A percentile compares a stretch with the other conserved stretches of the same genome.
phyloP scores from a whole-genome alignment of 2,888 invertebrate species.

The Romanomermis culicivorax region DNA sequence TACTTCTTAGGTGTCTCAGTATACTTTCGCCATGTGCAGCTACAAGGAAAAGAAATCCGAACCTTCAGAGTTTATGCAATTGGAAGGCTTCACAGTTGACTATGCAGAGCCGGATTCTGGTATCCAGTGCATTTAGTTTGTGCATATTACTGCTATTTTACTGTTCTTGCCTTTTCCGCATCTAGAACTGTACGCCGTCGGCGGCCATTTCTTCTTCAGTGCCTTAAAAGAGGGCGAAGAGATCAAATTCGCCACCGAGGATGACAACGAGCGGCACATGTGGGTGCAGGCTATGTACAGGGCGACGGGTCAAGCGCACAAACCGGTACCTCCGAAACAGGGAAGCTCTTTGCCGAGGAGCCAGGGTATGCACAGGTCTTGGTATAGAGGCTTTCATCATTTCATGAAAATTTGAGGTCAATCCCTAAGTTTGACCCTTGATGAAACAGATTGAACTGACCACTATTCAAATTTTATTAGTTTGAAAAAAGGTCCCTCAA shows the following conservation, averaged over 20 bases:
- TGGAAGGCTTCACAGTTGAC: constrained; percentile 97
- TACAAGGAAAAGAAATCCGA: constrained; percentile 98
- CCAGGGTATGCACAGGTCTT: not conserved
- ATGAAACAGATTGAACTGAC: too few relatives aligned
- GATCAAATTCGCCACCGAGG: constrained; percentile 79
- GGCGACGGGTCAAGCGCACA: constrained; percentile 98
- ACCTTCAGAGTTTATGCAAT: constrained; percentile 97
- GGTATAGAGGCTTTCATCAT: too few relatives aligned
- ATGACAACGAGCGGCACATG: constrained; percentile 87
- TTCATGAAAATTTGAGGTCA: too few relatives aligned
- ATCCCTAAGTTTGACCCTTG: too few relatives aligned
- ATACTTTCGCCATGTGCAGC: constrained; percentile 98
- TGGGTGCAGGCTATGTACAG: constrained; percentile 99
- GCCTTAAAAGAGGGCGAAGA: constrained; percentile 95
- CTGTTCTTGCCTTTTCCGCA: not conserved
- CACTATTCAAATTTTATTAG: too few relatives aligned
- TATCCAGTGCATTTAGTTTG: constrained; percentile 30
- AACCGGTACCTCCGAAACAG: constrained; percentile 65
- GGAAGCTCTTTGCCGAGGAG: constrained; percentile 16
- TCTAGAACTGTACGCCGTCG: constrained; percentile 51
- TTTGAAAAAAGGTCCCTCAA: too few relatives aligned
- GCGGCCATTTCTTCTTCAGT: constrained; percentile 86
- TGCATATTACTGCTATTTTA: not conserved
- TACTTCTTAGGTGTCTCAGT: constrained; percentile 51
- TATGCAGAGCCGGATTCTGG: constrained; percentile 78